phyloP scores from a whole-genome alignment of 1,140 invertebrate genomes.

The Holcopasites calliopsidis region DNA sequence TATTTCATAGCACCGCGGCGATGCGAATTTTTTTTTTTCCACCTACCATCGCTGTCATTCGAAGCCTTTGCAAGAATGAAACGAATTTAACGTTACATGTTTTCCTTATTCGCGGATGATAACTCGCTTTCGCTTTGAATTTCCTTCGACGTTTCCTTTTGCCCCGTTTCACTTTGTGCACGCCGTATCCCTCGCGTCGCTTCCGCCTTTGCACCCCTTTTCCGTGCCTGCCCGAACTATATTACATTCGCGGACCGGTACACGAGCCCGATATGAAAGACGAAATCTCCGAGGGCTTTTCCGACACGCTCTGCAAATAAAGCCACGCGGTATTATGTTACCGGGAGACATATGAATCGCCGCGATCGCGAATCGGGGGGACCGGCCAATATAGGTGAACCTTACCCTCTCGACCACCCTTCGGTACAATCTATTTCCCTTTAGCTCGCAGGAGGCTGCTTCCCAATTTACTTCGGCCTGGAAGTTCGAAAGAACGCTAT shows the following conservation, averaged over 20 bases:
- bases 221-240: constrained; percentile 2
- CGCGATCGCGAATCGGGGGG: constrained; percentile 21
- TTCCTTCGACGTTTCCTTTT: not conserved
- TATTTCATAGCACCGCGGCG: constrained; percentile 20
- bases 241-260: constrained; percentile 28
- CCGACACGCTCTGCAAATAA: constrained; percentile 59
- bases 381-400: constrained; percentile 28
- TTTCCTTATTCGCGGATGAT: constrained; percentile 30
- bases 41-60: not conserved
- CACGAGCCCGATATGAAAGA: constrained; percentile 36
- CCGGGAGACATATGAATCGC: constrained; percentile 55
- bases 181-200: not conserved
- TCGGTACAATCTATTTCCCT: not conserved
- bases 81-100: constrained; percentile 37
- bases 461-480: not conserved
- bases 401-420: not conserved
- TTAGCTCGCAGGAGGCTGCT: not conserved
- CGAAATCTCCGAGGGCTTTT: constrained; percentile 55
- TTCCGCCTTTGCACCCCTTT: not conserved
- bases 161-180: not conserved
- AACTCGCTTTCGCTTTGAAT: constrained; percentile 18
- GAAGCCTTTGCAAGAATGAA: constrained; percentile 20
- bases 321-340: constrained; percentile 54
- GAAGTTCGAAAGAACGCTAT: not conserved
- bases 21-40: constrained; percentile 22